phyloP scores from a whole-genome alignment of 1,140 invertebrate genomes.

The Periplaneta americana region DNA sequence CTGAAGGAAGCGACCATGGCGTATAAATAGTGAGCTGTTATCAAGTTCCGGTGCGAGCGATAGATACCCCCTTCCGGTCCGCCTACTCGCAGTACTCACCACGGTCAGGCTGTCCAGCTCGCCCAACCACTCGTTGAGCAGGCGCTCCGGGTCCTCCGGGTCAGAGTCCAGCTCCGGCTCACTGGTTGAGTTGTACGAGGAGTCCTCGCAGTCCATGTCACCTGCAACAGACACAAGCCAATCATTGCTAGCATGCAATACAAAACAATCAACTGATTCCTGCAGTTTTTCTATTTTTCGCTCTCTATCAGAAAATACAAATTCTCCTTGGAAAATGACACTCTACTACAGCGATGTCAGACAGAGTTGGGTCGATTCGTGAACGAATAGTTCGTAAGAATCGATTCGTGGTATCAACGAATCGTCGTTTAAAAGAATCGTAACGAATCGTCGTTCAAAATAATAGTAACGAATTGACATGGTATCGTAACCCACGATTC shows the following conservation, averaged over 20 bases:
- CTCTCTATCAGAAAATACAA: background rate
- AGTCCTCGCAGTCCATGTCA: constrained; percentile 2
- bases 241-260: background rate
- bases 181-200: background rate
- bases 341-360: background rate
- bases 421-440: too few relatives aligned
- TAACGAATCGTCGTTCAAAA: too few relatives aligned
- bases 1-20: background rate
- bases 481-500: too few relatives aligned
- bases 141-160: constrained; percentile 48
- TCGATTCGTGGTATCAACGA: too few relatives aligned
- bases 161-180: constrained; percentile 23
- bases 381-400: background rate
- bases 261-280: background rate
- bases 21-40: background rate
- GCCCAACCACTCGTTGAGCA: constrained; percentile 58
- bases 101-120: constrained; percentile 56
- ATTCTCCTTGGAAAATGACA: background rate
- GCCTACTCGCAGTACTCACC: constrained; percentile 42
- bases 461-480: too few relatives aligned
- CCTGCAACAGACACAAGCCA: background rate
- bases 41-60: background rate
- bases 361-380: background rate
- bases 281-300: background rate
- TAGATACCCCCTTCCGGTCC: background rate